These are phyloP conservation scores for Lutjanus campechanus DNA, from an alignment of 2,797 vertebrate genomes.

Conservation along the genomic window DNA sequence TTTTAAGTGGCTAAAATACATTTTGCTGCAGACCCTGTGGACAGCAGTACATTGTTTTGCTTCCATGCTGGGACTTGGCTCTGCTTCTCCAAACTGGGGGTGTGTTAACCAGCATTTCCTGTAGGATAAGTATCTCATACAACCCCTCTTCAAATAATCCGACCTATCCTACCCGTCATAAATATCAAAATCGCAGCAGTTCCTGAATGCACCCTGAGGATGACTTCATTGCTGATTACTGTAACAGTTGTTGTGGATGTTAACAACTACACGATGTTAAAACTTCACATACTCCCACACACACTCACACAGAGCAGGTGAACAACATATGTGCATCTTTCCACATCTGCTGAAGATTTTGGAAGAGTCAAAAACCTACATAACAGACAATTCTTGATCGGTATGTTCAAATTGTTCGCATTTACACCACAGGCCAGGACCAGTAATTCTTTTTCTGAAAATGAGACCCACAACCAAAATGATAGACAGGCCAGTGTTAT, in stretches of 20 bases:
- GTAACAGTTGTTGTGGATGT: constrained; percentile 54
- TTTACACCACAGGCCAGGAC: constrained; percentile 24
- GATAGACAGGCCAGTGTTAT: constrained; percentile 45
- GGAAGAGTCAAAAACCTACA: constrained; percentile 23
- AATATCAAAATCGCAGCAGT: constrained; percentile 1
- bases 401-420: constrained; percentile 39
- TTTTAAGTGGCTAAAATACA: no score
- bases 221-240: constrained; percentile 60
- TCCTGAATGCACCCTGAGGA: constrained; percentile 32
- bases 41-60: no score
- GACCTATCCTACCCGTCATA: neutral
- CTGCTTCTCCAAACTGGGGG: no score
- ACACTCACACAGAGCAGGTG: constrained; percentile 34
- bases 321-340: constrained; percentile 36
- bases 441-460: constrained; percentile 37
- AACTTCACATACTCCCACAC: constrained; percentile 25
- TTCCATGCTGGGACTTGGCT: no score
- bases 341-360: constrained; percentile 45
- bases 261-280: constrained; percentile 22
- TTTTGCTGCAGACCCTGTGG: no score
- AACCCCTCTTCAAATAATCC: no score
- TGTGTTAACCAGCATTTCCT: no score
- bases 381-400: constrained; percentile 9
- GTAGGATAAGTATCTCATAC: no score
- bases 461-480: constrained; percentile 29